Conservation (phyloP, 2,113 vertebrate genomes). For the mouse (Mus musculus) region GRCm39 chr12:71711001-71711500, state of each 20-base stretch:
- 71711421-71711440: not conserved
- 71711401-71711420: not conserved
- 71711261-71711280: not conserved
- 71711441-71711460: not conserved
- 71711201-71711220: not conserved
- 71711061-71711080: not conserved
- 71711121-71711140: not conserved
- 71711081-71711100: constrained; percentile 6
- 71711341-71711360: not conserved
- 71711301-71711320: not conserved
- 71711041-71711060: not conserved
- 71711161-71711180: too few species aligned
- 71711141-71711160: constrained; percentile 6
- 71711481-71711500: constrained; percentile 37
- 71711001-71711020: not conserved
- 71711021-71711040: not conserved
- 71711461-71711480: constrained; percentile 36
- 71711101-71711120: not conserved
- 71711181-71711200: not conserved
- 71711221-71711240: not conserved
- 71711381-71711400: constrained; percentile 29
- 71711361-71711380: constrained; percentile 24
- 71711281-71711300: not conserved
- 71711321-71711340: not conserved
- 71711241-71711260: not conserved